Conservation (phyloP, 92 coral and sea anemone genomes). For the Porites rus region DNA sequence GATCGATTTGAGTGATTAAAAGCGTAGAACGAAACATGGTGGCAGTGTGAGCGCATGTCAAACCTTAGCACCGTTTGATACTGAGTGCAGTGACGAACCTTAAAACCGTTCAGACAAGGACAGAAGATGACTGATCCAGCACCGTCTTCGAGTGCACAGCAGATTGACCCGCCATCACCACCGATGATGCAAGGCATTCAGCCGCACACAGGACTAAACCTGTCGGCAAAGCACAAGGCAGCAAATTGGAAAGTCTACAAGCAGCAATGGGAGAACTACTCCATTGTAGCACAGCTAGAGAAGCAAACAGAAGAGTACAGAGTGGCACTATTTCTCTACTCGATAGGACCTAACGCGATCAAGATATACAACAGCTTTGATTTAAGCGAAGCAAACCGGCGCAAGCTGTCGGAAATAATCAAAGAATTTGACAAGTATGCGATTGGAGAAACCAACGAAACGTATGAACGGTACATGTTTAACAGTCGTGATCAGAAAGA, state of each 20-base stretch:
- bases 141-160: too few relatives aligned
- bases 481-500: conserved; percentile 52
- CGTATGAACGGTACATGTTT: conserved; percentile 43
- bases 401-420: conserved; percentile 33
- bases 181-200: too few relatives aligned
- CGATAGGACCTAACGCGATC: conserved; percentile 55
- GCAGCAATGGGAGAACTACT: conserved; percentile 60
- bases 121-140: too few relatives aligned
- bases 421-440: conserved; percentile 24
- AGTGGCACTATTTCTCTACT: conserved; percentile 57
- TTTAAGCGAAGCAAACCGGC: conserved; percentile 30
- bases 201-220: conserved; percentile 18
- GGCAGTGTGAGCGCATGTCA: too few relatives aligned
- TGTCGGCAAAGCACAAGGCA: conserved; percentile 14
- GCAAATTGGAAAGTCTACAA: conserved; percentile 58
- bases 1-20: too few relatives aligned
- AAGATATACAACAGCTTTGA: conserved; percentile 66
- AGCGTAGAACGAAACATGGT: too few relatives aligned
- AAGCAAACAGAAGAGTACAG: conserved; percentile 58
- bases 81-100: too few relatives aligned
- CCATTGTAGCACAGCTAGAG: conserved; percentile 38
- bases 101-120: too few relatives aligned
- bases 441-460: conserved; percentile 49
- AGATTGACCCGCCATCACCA: too few relatives aligned
- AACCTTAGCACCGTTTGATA: too few relatives aligned